phyloP scores from a whole-genome alignment of 2,797 vertebrate genomes.

The Acridotheres tristis region DNA sequence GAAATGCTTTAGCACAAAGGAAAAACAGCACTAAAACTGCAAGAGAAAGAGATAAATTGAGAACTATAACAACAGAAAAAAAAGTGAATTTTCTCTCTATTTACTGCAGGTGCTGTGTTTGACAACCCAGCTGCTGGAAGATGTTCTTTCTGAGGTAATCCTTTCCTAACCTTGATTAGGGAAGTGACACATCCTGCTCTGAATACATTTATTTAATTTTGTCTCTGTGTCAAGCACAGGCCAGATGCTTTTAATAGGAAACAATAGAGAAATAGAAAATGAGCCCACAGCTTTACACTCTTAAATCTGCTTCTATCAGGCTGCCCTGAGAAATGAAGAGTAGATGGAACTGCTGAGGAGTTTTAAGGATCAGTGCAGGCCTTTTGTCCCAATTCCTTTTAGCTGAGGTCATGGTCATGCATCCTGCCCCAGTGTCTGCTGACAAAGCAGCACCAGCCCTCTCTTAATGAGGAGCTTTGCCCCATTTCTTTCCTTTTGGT shows the following conservation, averaged over 20 bases:
- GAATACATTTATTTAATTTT: not conserved
- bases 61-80: not conserved
- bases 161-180: not conserved
- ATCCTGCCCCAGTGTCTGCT: not conserved
- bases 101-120: not conserved
- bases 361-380: not conserved
- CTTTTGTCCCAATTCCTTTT: not conserved
- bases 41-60: not conserved
- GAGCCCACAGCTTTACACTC: not conserved
- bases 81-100: not conserved
- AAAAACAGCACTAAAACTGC: not conserved
- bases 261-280: not conserved
- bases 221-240: not conserved
- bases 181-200: not conserved
- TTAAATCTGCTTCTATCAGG: not conserved
- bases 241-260: not conserved
- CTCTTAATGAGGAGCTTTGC: not conserved
- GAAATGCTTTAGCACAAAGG: not conserved
- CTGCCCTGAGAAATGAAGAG: not conserved
- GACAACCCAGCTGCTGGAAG: not conserved
- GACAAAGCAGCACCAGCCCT: not conserved
- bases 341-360: not conserved
- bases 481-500: not conserved
- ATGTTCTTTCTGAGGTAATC: not conserved
- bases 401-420: not conserved